These are phyloP conservation scores for Onchidella celtica DNA, from an alignment of 2,888 invertebrate species.

Conservation along the genomic window DNA sequence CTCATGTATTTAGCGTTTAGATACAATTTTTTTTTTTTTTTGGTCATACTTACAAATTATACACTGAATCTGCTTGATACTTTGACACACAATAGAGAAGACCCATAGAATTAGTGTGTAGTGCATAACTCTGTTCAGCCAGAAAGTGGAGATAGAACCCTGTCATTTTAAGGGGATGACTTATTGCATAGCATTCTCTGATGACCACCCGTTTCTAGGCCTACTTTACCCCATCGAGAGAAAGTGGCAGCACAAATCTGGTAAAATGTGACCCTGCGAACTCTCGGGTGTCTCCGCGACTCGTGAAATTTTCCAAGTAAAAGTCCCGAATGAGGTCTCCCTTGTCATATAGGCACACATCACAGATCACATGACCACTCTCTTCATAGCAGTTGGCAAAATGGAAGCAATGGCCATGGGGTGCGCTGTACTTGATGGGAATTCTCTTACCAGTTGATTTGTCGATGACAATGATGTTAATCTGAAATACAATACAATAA, in stretches of 20 bases:
- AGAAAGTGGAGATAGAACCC: too few relatives aligned
- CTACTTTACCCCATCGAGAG: neutral
- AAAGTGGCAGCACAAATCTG: slow-evolving; percentile 86
- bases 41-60: too few relatives aligned
- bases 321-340: slow-evolving; percentile 55
- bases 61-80: too few relatives aligned
- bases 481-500: too few relatives aligned
- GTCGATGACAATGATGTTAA: neutral
- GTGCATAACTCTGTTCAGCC: too few relatives aligned
- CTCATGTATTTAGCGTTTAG: too few relatives aligned
- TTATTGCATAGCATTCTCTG: too few relatives aligned
- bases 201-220: too few relatives aligned
- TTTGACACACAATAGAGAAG: too few relatives aligned
- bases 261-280: slow-evolving; percentile 81
- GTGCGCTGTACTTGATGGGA: slow-evolving; percentile 77
- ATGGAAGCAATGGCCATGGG: slow-evolving; percentile 83
- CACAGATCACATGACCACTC: slow-evolving; percentile 67
- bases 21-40: too few relatives aligned
- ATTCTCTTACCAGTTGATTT: slow-evolving; percentile 58
- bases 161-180: too few relatives aligned
- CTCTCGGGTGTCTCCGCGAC: slow-evolving; percentile 56
- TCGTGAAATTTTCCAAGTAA: slow-evolving; percentile 57
- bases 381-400: slow-evolving; percentile 88
- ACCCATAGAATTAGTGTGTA: too few relatives aligned
- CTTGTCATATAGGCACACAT: slow-evolving; percentile 68